Conservation (phyloP, 1,140 invertebrate genomes). For the Triops cancriformis region DNA sequence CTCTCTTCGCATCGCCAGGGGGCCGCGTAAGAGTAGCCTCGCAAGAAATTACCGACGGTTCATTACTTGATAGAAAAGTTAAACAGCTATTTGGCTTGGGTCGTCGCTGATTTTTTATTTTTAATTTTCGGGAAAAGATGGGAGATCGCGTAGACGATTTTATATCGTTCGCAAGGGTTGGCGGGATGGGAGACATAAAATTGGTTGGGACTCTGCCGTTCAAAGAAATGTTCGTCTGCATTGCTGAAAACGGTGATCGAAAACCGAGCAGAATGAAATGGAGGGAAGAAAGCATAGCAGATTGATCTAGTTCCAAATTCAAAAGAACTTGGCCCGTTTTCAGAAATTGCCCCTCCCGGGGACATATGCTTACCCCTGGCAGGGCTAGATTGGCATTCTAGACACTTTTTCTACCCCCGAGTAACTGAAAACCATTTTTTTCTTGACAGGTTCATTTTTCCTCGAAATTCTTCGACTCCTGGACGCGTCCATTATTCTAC, state of each 20-base stretch:
- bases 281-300: neutral
- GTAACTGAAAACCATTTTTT: neutral
- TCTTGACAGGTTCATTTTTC: neutral
- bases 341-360: neutral
- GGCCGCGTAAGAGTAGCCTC: too few species aligned
- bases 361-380: neutral
- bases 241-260: neutral
- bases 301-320: conserved; percentile 11
- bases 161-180: neutral
- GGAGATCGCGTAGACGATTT: neutral
- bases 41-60: neutral
- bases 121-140: neutral
- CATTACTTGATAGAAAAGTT: conserved; percentile 1
- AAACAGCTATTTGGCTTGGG: neutral
- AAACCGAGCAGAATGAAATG: neutral
- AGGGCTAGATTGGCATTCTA: neutral
- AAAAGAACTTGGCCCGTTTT: conserved; percentile 1
- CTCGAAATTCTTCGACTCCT: neutral
- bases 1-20: too few species aligned
- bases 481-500: too few species aligned
- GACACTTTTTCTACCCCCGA: neutral
- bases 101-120: neutral
- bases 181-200: neutral
- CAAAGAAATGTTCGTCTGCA: neutral
- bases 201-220: neutral